phyloP scores from a whole-genome alignment of 1,140 invertebrate species.

The Zelostemma sp. region DNA sequence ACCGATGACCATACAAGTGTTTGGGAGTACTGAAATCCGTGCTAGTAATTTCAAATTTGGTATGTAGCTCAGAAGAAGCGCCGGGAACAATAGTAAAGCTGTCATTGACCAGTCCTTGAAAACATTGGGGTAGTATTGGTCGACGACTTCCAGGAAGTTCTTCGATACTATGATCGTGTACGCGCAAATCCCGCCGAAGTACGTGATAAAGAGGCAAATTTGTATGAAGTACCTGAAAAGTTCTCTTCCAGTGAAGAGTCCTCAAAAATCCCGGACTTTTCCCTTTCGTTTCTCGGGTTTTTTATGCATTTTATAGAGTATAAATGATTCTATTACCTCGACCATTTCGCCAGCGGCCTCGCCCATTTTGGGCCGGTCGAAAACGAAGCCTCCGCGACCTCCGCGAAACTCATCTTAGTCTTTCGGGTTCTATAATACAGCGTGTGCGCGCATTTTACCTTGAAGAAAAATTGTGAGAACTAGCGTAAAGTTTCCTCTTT shows the following conservation, averaged over 20 bases:
- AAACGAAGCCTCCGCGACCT: conserved; percentile 82
- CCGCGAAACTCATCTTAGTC: conserved; percentile 82
- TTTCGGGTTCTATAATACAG: conserved; percentile 79
- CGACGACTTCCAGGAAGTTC: conserved; percentile 78
- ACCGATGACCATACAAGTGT: conserved; percentile 82
- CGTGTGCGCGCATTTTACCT: conserved; percentile 86
- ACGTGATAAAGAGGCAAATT: conserved; percentile 78
- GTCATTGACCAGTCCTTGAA: conserved; percentile 71
- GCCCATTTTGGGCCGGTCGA: conserved; percentile 78
- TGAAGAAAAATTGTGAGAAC: not conserved
- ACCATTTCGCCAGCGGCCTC: conserved; percentile 73
- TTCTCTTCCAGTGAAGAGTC: no score
- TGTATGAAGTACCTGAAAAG: conserved; percentile 65
- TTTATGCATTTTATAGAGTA: no score
- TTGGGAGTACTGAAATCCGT: conserved; percentile 85
- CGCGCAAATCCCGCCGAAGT: conserved; percentile 87
- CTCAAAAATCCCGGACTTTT: no score
- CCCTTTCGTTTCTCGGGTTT: no score
- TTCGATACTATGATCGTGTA: conserved; percentile 84
- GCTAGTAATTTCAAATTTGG: conserved; percentile 86
- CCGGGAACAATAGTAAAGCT: conserved; percentile 74
- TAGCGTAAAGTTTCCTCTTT: no score
- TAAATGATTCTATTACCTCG: conserved; percentile 69
- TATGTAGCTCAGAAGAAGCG: conserved; percentile 82
- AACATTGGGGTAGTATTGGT: conserved; percentile 66